phyloP scores from a whole-genome alignment of 1,140 invertebrate species.

The Prorops nasuta region DNA sequence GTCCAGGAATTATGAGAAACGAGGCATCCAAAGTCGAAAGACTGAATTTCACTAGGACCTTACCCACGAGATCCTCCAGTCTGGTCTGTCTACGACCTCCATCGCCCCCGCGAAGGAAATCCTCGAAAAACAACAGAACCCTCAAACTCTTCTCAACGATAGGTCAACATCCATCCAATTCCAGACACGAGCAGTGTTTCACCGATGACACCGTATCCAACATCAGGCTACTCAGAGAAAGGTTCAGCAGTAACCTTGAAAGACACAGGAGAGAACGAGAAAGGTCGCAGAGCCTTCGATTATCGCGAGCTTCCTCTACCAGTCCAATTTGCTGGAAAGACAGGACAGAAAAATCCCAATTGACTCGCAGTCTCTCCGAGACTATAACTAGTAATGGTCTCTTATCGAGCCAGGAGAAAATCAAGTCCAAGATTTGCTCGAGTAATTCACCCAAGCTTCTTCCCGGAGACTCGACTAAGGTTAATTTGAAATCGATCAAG shows the following conservation, averaged over 20 bases:
- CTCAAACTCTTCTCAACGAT: constrained; percentile 60
- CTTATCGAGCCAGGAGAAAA: constrained; percentile 23
- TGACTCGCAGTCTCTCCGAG: neutral
- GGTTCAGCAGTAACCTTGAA: constrained; percentile 60
- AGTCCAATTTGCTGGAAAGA: constrained; percentile 18
- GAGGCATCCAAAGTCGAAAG: no score
- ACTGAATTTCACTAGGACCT: no score
- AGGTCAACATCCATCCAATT: constrained; percentile 22
- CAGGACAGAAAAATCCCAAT: no score
- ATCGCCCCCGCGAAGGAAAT: constrained; percentile 69
- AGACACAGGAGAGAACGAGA: constrained; percentile 53
- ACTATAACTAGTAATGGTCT: constrained; percentile 2
- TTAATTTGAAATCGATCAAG: neutral
- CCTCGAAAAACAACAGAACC: constrained; percentile 71
- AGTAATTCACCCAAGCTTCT: constrained; percentile 13
- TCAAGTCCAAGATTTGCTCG: constrained; percentile 31
- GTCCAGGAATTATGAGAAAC: no score
- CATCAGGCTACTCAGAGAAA: constrained; percentile 60
- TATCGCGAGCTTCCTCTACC: constrained; percentile 46
- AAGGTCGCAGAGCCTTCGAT: constrained; percentile 35
- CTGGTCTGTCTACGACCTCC: neutral
- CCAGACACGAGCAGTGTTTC: constrained; percentile 64
- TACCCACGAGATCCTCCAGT: neutral
- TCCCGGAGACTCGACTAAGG: neutral
- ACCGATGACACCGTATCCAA: constrained; percentile 51